These are phyloP conservation scores for Octodon degus DNA, from an alignment of 2,113 vertebrate genomes.

Conservation along the genomic window DNA sequence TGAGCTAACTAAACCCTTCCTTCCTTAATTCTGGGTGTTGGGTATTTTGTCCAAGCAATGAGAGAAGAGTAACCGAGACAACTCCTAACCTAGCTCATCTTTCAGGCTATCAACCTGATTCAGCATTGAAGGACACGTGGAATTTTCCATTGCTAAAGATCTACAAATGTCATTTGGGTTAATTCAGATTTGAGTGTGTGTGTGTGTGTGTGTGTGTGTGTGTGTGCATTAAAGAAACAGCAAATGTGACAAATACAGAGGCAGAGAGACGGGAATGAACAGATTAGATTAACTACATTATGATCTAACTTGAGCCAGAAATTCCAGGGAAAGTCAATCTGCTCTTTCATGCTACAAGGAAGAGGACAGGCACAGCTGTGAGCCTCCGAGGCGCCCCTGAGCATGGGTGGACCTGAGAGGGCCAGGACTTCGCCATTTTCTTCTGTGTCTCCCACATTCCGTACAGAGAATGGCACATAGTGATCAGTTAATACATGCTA, in stretches of 20 bases:
- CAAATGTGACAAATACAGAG: neutral
- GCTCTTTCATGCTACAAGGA: neutral
- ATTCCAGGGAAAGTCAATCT: neutral
- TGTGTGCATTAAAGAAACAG: neutral
- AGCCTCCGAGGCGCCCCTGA: neutral
- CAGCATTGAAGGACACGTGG: conserved; percentile 8
- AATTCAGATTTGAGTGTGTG: neutral
- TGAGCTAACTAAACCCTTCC: too few species aligned
- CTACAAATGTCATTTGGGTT: conserved; percentile 31
- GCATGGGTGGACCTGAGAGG: neutral
- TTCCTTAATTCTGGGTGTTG: too few species aligned
- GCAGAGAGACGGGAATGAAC: neutral
- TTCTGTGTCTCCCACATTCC: neutral
- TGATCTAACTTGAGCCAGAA: neutral
- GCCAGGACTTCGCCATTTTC: neutral
- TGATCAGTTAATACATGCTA: neutral
- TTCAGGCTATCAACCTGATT: conserved; percentile 16
- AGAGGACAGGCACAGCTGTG: neutral
- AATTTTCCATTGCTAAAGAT: conserved; percentile 59
- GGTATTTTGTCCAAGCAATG: too few species aligned
- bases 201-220: neutral
- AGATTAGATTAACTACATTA: neutral
- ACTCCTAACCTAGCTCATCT: neutral
- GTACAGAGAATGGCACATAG: neutral
- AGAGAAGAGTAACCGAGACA: neutral